These are phyloP conservation scores for Dendrocincla fuliginosa DNA, from an alignment of 2,797 vertebrate genomes.

Conservation along the genomic window DNA sequence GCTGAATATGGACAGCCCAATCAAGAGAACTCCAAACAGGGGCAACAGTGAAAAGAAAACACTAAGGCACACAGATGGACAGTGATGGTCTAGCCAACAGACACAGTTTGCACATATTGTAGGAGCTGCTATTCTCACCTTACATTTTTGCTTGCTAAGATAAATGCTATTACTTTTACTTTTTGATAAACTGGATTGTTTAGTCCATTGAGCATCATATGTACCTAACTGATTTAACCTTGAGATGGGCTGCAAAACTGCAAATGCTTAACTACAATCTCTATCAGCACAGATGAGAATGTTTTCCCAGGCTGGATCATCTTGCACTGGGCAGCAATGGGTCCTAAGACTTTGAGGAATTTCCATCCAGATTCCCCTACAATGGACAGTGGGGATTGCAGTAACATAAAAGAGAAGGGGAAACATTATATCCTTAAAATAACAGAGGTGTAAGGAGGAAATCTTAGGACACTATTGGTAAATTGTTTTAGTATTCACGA, in stretches of 20 bases:
- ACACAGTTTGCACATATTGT: neutral
- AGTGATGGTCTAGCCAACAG: neutral
- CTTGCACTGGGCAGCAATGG: neutral
- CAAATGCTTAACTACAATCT: accelerated
- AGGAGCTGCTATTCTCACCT: neutral
- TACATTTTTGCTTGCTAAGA: neutral
- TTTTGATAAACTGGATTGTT: neutral
- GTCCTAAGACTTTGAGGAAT: neutral
- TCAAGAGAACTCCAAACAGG: neutral
- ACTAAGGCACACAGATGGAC: neutral
- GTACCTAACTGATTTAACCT: neutral
- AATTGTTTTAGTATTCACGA: neutral
- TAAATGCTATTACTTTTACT: neutral
- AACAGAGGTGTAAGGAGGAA: neutral
- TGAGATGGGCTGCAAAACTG: neutral
- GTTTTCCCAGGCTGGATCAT: neutral
- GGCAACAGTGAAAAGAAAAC: neutral
- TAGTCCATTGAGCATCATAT: neutral
- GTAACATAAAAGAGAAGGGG: neutral
- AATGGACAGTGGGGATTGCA: neutral
- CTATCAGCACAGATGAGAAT: neutral
- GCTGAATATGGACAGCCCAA: neutral
- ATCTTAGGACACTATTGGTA: neutral
- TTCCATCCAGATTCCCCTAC: neutral
- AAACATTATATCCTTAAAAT: neutral